phyloP scores from a whole-genome alignment of 2,113 vertebrate species.

The Apodemus speciosus region DNA sequence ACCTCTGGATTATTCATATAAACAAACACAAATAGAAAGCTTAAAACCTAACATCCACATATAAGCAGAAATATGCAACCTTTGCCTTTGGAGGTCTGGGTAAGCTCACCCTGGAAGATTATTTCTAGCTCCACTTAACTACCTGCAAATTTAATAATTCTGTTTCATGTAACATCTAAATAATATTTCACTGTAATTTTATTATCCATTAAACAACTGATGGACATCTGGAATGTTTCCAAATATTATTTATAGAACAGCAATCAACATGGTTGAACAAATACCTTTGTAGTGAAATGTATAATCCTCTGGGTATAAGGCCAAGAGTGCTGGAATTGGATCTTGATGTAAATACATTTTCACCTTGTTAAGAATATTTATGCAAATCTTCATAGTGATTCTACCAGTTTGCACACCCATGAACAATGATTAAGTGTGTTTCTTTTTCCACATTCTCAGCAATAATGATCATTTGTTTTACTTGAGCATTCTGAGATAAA shows the following conservation, averaged over 20 bases:
- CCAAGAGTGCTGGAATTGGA: background rate
- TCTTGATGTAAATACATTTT: background rate
- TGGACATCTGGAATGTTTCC: background rate
- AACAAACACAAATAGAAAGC: background rate
- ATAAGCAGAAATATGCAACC: background rate
- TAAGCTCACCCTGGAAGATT: background rate
- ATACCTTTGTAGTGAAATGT: background rate
- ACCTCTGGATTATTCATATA: background rate
- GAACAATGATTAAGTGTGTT: background rate
- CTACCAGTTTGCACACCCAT: background rate
- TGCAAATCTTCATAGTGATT: background rate
- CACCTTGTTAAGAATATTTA: background rate
- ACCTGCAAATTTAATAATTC: background rate
- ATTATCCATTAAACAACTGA: background rate
- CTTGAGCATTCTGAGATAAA: background rate
- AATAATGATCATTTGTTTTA: background rate
- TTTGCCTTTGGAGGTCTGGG: background rate
- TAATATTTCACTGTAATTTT: background rate
- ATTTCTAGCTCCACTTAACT: background rate
- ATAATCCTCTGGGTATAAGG: background rate
- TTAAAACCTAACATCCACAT: background rate
- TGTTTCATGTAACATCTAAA: background rate
- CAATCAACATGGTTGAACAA: background rate
- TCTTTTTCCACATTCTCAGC: background rate
- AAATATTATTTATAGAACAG: background rate